Percentiles rank a stretch among this genome's conserved stretches.
Evolutionary conservation across 2,113 vertebrate species (phyloP).

Genomic region (Piaya cayana): DNA sequence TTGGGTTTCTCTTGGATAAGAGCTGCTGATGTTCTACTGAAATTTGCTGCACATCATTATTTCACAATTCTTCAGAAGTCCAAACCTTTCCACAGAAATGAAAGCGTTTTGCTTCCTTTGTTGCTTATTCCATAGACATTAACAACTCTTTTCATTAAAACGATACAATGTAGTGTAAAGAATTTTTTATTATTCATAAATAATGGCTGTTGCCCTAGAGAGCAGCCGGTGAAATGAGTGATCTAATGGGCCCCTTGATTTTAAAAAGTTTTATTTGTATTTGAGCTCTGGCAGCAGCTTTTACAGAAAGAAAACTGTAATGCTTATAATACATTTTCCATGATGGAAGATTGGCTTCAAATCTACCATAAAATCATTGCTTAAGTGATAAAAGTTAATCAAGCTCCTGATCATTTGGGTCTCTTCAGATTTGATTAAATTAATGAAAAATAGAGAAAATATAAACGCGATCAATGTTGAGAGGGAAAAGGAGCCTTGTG

Average conservation of each 20-base stretch:
- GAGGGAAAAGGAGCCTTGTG: not conserved
- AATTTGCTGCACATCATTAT: not conserved
- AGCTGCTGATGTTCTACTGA: not conserved
- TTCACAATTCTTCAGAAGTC: not conserved
- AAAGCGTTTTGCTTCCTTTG: not conserved
- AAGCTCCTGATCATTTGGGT: not conserved
- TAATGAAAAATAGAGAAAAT: slow-evolving; percentile 17
- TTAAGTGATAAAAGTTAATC: not conserved
- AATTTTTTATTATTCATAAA: not conserved
- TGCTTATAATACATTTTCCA: not conserved
- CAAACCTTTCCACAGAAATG: not conserved
- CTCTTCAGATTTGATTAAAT: not conserved
- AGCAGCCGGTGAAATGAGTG: not conserved
- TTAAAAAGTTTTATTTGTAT: not conserved
- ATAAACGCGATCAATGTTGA: not conserved
- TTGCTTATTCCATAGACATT: not conserved
- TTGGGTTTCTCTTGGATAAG: not conserved
- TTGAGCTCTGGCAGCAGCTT: not conserved
- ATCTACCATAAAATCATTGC: not conserved
- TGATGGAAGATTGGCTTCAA: not conserved
- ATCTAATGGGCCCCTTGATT: not conserved
- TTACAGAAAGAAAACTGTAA: not conserved
- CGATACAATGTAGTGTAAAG: not conserved
- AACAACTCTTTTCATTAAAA: not conserved
- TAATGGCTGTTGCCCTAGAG: not conserved